A percentile compares a stretch with the other conserved stretches of the same genome.
Evolutionary conservation across 2,888 invertebrate genomes (phyloP).

Genomic region (Ypsolopha sequella): DNA sequence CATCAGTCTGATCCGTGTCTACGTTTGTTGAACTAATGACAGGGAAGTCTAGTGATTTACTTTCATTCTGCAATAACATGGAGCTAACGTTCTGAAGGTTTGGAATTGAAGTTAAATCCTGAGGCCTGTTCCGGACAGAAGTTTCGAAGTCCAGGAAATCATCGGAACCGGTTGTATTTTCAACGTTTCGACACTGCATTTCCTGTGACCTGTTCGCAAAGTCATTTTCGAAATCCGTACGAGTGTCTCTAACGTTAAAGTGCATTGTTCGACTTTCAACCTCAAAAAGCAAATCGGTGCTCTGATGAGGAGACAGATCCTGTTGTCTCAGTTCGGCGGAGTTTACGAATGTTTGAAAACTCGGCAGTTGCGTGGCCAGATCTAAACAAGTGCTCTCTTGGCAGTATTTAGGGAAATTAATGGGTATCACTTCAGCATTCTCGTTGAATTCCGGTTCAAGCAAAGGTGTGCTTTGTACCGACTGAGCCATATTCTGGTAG

Average conservation of each 20-base stretch:
- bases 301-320: slow-evolving; percentile 29
- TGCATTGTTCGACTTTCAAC: slow-evolving; percentile 29
- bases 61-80: slow-evolving; percentile 36
- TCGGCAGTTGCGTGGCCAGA: slow-evolving; percentile 21
- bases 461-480: slow-evolving; percentile 53
- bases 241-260: slow-evolving; percentile 23
- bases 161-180: slow-evolving; percentile 37
- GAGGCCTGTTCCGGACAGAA: slow-evolving; percentile 37
- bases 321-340: slow-evolving; percentile 47
- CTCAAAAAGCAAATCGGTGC: slow-evolving; percentile 29
- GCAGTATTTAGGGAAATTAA: slow-evolving; percentile 24
- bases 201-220: slow-evolving; percentile 47
- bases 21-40: slow-evolving; percentile 17
- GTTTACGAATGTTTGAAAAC: slow-evolving; percentile 36
- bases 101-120: slow-evolving; percentile 42
- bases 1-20: slow-evolving; percentile 19
- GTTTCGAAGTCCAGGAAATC: slow-evolving; percentile 44
- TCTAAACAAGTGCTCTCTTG: slow-evolving; percentile 17
- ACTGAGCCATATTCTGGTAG: slow-evolving; percentile 36
- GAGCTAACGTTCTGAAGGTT: slow-evolving; percentile 45
- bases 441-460: slow-evolving; percentile 18
- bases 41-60: slow-evolving; percentile 30
- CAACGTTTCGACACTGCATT: slow-evolving; percentile 31
- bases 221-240: slow-evolving; percentile 39
- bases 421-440: slow-evolving; percentile 24